phyloP scores from a whole-genome alignment of 2,113 vertebrate genomes.

The Brachionichthys hirsutus region DNA sequence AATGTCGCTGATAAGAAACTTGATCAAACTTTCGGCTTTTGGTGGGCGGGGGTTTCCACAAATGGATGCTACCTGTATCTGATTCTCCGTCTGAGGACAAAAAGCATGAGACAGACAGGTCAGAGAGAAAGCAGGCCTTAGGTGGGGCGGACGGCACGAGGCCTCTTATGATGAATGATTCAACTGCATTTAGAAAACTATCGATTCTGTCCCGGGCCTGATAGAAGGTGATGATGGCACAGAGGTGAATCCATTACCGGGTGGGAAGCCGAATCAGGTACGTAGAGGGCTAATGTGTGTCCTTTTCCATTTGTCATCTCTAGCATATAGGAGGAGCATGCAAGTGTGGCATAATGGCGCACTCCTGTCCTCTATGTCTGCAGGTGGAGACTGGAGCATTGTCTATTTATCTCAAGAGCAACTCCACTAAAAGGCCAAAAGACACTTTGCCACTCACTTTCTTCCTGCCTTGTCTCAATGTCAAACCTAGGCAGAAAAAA shows the following conservation, averaged over 20 bases:
- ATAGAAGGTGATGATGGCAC: constrained; percentile 77
- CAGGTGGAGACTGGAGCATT: constrained; percentile 28
- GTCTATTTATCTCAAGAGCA: constrained; percentile 59
- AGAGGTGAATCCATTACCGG: constrained; percentile 77
- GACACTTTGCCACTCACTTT: constrained; percentile 1
- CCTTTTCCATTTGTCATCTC: constrained; percentile 76
- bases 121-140: constrained; percentile 40
- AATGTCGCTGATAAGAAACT: constrained; percentile 22
- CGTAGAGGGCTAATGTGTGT: constrained; percentile 69
- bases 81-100: constrained; percentile 41
- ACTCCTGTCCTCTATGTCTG: constrained; percentile 38
- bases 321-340: constrained; percentile 43
- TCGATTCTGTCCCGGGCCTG: constrained; percentile 74
- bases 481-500: constrained; percentile 24
- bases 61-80: constrained; percentile 50
- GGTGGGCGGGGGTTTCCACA: constrained; percentile 35
- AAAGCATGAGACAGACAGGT: constrained; percentile 36
- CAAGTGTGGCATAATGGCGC: constrained; percentile 24
- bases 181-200: constrained; percentile 77
- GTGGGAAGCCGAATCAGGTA: constrained; percentile 63
- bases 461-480: constrained; percentile 21
- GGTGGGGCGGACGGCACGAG: constrained; percentile 37
- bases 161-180: constrained; percentile 72
- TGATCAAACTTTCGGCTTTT: constrained; percentile 43
- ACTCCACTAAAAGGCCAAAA: constrained; percentile 36